Evolutionary conservation across 2,888 invertebrate genomes (phyloP).

Genomic region (Miltochrista miniata): DNA sequence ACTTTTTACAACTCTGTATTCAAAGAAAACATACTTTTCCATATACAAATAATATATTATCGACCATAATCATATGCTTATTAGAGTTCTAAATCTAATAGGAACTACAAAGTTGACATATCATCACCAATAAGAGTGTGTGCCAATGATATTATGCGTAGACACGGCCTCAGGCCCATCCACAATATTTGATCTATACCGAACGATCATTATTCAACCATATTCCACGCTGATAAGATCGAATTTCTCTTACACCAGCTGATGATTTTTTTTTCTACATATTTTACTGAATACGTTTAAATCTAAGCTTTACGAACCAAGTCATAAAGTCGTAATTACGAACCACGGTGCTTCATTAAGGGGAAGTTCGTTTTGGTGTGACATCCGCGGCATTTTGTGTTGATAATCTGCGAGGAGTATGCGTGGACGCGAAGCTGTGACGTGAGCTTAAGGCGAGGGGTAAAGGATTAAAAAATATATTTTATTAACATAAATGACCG

Average conservation of each 20-base stretch:
- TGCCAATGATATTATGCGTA: conserved; percentile 79
- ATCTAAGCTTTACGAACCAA: conserved; percentile 38
- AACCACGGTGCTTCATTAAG: conserved; percentile 55
- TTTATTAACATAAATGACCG: conserved; percentile 51
- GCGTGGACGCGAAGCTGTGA: conserved; percentile 61
- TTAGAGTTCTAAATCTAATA: conserved; percentile 39
- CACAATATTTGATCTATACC: conserved; percentile 31
- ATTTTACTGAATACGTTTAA: conserved; percentile 25
- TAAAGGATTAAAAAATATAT: conserved; percentile 57
- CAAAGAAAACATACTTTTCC: conserved; percentile 55
- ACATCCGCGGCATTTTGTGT: conserved; percentile 61
- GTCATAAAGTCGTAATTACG: conserved; percentile 53
- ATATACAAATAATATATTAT: conserved; percentile 10
- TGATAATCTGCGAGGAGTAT: conserved; percentile 68
- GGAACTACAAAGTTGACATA: conserved; percentile 66
- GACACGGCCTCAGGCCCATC: conserved; percentile 67
- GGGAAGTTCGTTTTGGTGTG: conserved; percentile 56
- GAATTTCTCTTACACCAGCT: conserved; percentile 19
- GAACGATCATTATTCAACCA: conserved; percentile 26
- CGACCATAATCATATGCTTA: conserved; percentile 7
- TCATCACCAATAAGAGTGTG: conserved; percentile 70
- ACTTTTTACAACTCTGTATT: conserved; percentile 54
- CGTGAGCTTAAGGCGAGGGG: conserved; percentile 56
- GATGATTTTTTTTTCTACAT: conserved; percentile 32
- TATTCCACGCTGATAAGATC: conserved; percentile 21